Evolutionary conservation across 2,888 invertebrate species (phyloP).

Genomic region (Ormyrus thymus): DNA sequence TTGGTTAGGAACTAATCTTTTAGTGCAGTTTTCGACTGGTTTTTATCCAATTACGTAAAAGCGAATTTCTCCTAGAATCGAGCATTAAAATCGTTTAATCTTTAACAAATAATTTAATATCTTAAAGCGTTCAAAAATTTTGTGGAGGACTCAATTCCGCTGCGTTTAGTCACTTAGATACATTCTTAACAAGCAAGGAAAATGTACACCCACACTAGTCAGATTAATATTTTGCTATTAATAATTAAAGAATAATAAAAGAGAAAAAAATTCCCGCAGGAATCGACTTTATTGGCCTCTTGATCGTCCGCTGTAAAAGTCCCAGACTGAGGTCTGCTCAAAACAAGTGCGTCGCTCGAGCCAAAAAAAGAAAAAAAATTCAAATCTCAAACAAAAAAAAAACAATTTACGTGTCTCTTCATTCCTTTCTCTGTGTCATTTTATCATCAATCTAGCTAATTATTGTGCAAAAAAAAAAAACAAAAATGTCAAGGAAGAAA

Average conservation of each 20-base stretch:
- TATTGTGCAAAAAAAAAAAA: not conserved
- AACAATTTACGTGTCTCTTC: conserved; percentile 28
- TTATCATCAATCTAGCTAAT: conserved; percentile 20
- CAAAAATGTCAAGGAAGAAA: conserved; percentile 9
- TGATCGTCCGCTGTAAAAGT: conserved; percentile 2
- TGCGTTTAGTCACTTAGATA: conserved; percentile 6
- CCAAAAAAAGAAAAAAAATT: conserved; percentile 25
- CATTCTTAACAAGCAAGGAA: conserved; percentile 36
- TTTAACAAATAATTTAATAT: not conserved
- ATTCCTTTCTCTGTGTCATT: conserved; percentile 33
- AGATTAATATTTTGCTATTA: conserved; percentile 50
- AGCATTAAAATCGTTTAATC: not conserved
- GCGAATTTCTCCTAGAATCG: conserved; percentile 2
- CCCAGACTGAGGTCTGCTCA: conserved; percentile 12
- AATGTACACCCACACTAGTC: conserved; percentile 23
- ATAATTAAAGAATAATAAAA: not conserved
- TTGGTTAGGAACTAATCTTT: conserved; percentile 48
- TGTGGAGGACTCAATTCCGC: conserved; percentile 8
- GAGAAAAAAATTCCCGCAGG: not conserved
- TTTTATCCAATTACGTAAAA: conserved; percentile 36
- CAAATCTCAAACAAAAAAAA: conserved; percentile 17
- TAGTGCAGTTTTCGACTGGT: conserved; percentile 46
- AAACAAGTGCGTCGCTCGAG: conserved; percentile 12
- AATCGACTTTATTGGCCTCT: conserved; percentile 42
- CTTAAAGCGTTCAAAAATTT: not conserved